Base-by-base conservation (phyloP, 2,797 vertebrate species). In the Triplophysa bombifrons region DNA sequence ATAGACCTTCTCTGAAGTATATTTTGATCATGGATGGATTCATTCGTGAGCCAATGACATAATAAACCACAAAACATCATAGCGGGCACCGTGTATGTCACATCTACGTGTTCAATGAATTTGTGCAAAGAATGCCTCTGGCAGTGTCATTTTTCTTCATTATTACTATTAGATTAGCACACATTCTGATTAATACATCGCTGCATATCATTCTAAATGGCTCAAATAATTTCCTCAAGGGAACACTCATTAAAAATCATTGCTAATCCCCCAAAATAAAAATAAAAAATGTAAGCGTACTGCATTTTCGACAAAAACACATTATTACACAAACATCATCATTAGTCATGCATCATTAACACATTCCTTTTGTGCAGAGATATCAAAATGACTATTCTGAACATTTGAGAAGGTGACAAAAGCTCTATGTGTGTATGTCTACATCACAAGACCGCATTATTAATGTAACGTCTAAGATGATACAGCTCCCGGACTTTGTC, bases 401-500 rank as follows among this genome's bases (percentile, higher is more conserved):
- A 65, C 38, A 6, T 41, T 41, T 65, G 63, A 51, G n/a, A 34
- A 61, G 44, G 20, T 55, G 56, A 44, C 0, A 4, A 61, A 53
- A 25, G 20, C 25, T 77, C 22, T 8, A 22, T 78, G 9, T 41
- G 76, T 17, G 70, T 46, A 78, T 74, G 76, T 82, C 72, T 79
- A 66, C 48, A 74, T 82, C 76, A 74, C 46, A 74, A 38, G 30
- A 64, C 38, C 27, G 41, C n/a, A 82, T 68, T 63, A 74, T 68
- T 58, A 79, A 58, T 79, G 41, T 44, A 41, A 68, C 38, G 5
- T 64, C 56, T 38, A 50, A 34, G 73, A 84, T 87, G 89, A 84
- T 75, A 27, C 0, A 86, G 88, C 84, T 79, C 73, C 76, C 69
- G 80, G 82, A 70, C 86, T 88, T 87, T 85, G 82, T 75, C 84